phyloP scores from a whole-genome alignment of 2,797 vertebrate genomes.

The Pseudomugil gertrudae region DNA sequence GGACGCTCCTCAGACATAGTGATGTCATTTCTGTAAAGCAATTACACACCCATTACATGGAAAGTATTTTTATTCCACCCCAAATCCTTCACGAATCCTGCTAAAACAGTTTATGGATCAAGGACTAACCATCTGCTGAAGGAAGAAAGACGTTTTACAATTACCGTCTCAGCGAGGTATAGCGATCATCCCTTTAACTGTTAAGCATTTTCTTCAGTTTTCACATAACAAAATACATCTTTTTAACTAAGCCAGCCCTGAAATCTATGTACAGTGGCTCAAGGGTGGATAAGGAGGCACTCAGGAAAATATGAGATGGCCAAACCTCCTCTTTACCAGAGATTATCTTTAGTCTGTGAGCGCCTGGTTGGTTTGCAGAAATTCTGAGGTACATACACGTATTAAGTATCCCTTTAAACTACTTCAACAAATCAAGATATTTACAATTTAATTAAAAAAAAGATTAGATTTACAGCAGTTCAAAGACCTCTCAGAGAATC shows the following conservation, averaged over 20 bases:
- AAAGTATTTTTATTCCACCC: slow-evolving; percentile 42
- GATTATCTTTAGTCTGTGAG: neutral
- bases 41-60: slow-evolving; percentile 57
- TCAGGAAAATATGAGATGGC: slow-evolving; percentile 2
- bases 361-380: neutral
- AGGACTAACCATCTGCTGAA: neutral
- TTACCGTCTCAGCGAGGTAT: neutral
- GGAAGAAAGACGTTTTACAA: slow-evolving; percentile 5
- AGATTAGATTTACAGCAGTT: neutral
- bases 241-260: slow-evolving; percentile 42
- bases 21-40: slow-evolving; percentile 51
- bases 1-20: slow-evolving; percentile 20
- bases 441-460: neutral
- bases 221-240: slow-evolving; percentile 18
- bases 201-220: neutral
- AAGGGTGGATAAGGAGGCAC: slow-evolving; percentile 1
- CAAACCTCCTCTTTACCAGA: slow-evolving; percentile 2
- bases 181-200: neutral
- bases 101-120: slow-evolving; percentile 48
- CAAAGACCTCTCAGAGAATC: neutral
- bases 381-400: neutral
- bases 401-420: neutral
- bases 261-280: slow-evolving; percentile 41
- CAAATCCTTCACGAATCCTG: slow-evolving; percentile 41
- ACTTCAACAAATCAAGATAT: neutral